Base-by-base conservation (phyloP, 2,113 vertebrate species). In the Mionectes macconnelli region DNA sequence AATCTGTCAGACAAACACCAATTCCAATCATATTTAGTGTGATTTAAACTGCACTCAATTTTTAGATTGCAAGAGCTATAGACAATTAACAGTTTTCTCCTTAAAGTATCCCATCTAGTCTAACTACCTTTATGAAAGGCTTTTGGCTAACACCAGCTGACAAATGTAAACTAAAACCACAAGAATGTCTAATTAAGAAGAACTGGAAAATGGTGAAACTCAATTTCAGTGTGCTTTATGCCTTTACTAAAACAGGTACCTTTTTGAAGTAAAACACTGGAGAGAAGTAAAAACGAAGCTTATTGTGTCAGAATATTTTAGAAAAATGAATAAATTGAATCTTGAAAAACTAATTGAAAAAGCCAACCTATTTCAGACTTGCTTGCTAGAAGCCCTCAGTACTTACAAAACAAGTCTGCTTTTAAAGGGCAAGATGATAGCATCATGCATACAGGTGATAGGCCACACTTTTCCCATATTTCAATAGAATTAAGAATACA, bases 161-260 rank as follows among this genome's bases (percentile, higher is more conserved):
- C n/a, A 85, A 82, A 91, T 3, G 5, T 81, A 75, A 91, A 89
- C 44, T 68, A 89, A 90, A 93, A 4, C 79, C 69, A 72, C 40
- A 83, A 52, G 20, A 75, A 79, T 14, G 7, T n/a, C 53, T 79
- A 64, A 84, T 68, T 72, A 72, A 44, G 16, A 76, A 85, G 42
- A 90, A 66, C 0, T 56, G 23, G 19, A 78, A 94, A 90, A 45
- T 0, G 0, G 82, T 2, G 0, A 16, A 84, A 78, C 13, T 64
- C 2, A 4, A 55, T 27, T 82, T 85, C 47, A 42, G 35, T 72
- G 84, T 73, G 62, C 12, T 66, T 87, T 76, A 82, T 27, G 68
- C 20, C 62, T 63, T 60, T 47, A 72, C 5, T 73, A 44, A 68
- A 72, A 39, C 3, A 25, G 19, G 7, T 44, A 67, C 5, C n/a